Conservation (phyloP, 2,888 invertebrate species). For the Melieria omissa region DNA sequence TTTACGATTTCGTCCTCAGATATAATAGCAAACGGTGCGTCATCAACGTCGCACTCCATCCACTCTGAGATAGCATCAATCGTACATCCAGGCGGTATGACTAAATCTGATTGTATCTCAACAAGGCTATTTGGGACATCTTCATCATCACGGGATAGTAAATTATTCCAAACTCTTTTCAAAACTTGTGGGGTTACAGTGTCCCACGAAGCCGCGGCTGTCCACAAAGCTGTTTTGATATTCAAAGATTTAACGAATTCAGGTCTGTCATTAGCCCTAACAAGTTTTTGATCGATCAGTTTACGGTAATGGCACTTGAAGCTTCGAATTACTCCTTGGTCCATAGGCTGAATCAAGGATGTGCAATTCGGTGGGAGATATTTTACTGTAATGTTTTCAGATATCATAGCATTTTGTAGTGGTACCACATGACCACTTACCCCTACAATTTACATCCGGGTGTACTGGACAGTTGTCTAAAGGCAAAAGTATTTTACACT, state of each 20-base stretch:
- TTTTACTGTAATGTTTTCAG: no score
- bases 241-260: no score
- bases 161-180: constrained; percentile 10
- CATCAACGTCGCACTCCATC: constrained; percentile 19
- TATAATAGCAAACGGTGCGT: constrained; percentile 12
- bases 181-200: constrained; percentile 4
- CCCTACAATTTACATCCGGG: no score
- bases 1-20: constrained; percentile 5
- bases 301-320: constrained; percentile 12
- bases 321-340: constrained; percentile 5
- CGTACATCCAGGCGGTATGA: neutral
- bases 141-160: constrained; percentile 4
- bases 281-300: neutral
- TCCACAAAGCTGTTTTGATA: constrained; percentile 15
- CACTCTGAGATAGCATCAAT: constrained; percentile 13
- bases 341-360: constrained; percentile 4
- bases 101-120: constrained; percentile 10
- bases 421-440: no score
- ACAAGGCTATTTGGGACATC: neutral
- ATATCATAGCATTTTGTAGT: no score
- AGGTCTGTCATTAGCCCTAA: neutral
- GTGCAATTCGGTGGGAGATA: constrained; percentile 7
- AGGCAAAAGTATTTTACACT: no score
- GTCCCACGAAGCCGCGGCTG: constrained; percentile 16
- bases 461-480: no score